phyloP scores from a whole-genome alignment of 1,140 invertebrate genomes.

The Tetraneura akinire region DNA sequence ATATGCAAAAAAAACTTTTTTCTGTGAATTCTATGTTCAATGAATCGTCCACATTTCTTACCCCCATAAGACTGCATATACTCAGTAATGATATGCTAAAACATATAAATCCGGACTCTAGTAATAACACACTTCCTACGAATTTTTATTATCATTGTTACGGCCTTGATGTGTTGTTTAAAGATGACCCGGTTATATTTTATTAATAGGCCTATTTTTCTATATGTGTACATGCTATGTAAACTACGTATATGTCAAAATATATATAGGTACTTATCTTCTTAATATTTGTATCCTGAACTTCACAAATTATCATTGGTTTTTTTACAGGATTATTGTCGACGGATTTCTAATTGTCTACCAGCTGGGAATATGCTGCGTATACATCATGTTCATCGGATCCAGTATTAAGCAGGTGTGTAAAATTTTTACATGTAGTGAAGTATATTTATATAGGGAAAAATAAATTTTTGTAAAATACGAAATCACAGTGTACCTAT shows the following conservation, averaged over 20 bases:
- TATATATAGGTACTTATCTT: neutral
- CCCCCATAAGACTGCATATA: no score
- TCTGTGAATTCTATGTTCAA: no score
- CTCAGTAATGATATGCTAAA: no score
- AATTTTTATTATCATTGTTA: constrained; percentile 42
- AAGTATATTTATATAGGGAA: no score
- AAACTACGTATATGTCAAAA: no score
- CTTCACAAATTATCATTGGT: neutral
- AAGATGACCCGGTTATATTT: neutral
- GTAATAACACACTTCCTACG: constrained; percentile 34
- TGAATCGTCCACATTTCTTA: no score
- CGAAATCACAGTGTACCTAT: no score
- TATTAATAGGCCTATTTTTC: neutral
- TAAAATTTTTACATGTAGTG: neutral
- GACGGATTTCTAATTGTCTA: constrained; percentile 78
- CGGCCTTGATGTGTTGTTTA: neutral
- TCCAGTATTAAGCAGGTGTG: constrained; percentile 69
- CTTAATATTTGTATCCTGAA: neutral
- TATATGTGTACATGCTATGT: no score
- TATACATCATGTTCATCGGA: constrained; percentile 85
- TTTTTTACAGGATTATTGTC: constrained; percentile 62
- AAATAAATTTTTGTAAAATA: no score
- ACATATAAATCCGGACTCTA: no score
- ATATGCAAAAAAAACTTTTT: no score
- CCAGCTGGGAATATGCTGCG: constrained; percentile 86